A percentile compares a stretch with the other conserved stretches of the same genome.
These are phyloP conservation scores for Meriones unguiculatus DNA, from an alignment of 2,113 vertebrate species.

Conservation along the genomic window DNA sequence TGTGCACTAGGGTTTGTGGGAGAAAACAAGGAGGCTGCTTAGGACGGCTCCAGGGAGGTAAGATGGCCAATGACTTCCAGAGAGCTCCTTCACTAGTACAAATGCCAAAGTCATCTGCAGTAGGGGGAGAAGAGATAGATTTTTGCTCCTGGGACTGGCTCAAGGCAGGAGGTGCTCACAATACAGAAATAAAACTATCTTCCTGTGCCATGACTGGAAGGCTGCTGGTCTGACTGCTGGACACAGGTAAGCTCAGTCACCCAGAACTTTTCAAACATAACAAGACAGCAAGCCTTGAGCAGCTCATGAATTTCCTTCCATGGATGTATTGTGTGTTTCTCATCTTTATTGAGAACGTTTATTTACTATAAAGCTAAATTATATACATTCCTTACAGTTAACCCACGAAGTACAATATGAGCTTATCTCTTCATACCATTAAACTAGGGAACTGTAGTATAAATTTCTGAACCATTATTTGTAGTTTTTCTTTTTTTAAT, in stretches of 20 bases:
- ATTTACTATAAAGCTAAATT: background rate
- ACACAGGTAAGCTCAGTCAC: slow-evolving; percentile 85
- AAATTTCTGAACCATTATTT: background rate
- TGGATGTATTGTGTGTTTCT: background rate
- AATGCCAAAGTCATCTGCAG: slow-evolving; percentile 89
- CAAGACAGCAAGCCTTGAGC: background rate
- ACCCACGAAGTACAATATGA: background rate
- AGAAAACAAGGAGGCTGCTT: background rate
- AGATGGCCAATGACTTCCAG: background rate
- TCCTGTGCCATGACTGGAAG: slow-evolving; percentile 88
- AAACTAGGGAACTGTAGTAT: background rate
- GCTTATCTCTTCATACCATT: background rate
- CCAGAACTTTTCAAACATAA: slow-evolving; percentile 87
- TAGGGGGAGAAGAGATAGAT: slow-evolving; percentile 78
- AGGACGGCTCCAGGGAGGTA: background rate
- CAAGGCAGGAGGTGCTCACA: slow-evolving; percentile 87
- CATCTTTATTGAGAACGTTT: background rate
- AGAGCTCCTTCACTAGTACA: background rate
- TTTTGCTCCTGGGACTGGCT: background rate
- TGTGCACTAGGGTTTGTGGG: rapidly evolving
- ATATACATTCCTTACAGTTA: background rate
- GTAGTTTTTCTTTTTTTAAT: background rate
- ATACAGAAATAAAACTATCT: slow-evolving; percentile 90
- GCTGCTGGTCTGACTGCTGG: slow-evolving; percentile 70
- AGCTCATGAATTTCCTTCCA: background rate